Base-by-base conservation (phyloP, 2,888 invertebrate genomes). In the Anticlea derivata region DNA sequence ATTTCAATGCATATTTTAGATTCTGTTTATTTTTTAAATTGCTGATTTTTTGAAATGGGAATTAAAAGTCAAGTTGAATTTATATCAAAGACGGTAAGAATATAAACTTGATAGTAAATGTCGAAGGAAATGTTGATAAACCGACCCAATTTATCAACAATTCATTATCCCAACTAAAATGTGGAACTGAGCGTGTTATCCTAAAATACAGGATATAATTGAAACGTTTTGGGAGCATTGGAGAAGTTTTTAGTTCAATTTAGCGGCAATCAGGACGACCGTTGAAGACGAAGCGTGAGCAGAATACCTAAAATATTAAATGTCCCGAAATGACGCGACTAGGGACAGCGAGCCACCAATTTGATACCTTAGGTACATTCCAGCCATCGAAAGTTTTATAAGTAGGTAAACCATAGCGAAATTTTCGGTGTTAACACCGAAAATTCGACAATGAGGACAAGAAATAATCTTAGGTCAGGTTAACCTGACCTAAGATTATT, bases 201-300 rank as follows among this genome's bases (percentile, higher is more conserved):
- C 62, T 67, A 74, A 79, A 79, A 75, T 80, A 78, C 73, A 69
- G 71, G 64, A 80, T 78, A 84, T 86, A 86, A 87, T 86, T 85
- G 83, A 81, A 86, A 80, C 83, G 80, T 86, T 90, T 88, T 85
- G 79, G 78, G 73, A 78, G 79, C 83, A 84, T 83, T 87, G 83
- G 83, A 86, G 83, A 89, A 91, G 86, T 91, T 90, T 88, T 91
- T 91, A 91, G 90, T 89, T 88, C 86, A 91, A 91, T 91, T 90
- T 91, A 85, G 86, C 84, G 78, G 88, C 90, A 91, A 91, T 91
- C 91, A 91, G 85, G 84, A 80, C 83, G 87, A 81, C 88, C 81
- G 89, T 86, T 86, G 87, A 86, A 86, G 86, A 82, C 66, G 83
- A 78, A 72, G 87, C 91, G 91, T 91, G 91, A 87, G 81, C 62